phyloP scores from a whole-genome alignment of 1,140 invertebrate genomes.

The Tetraneura akinire region DNA sequence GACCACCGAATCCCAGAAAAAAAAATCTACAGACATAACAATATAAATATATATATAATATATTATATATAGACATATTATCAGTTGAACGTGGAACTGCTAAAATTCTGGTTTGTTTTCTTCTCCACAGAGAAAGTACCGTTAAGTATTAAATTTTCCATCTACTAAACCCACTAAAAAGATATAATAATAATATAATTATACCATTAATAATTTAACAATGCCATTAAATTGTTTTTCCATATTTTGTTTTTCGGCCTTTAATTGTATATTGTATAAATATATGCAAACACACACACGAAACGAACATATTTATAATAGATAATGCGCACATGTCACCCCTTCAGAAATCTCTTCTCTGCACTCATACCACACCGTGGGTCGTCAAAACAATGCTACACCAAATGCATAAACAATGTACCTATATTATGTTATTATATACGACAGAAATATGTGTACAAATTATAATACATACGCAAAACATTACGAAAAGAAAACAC shows the following conservation, averaged over 20 bases:
- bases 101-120: constrained; percentile 48
- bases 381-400: too few relatives aligned
- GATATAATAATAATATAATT: not conserved
- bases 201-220: not conserved
- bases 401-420: too few relatives aligned
- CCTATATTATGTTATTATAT: too few relatives aligned
- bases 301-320: too few relatives aligned
- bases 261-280: too few relatives aligned
- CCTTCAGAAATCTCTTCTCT: too few relatives aligned
- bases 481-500: not conserved
- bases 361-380: too few relatives aligned
- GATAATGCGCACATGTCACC: too few relatives aligned
- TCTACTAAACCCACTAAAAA: not conserved
- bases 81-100: not conserved
- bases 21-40: not conserved
- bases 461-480: not conserved
- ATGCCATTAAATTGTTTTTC: not conserved
- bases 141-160: constrained; percentile 29
- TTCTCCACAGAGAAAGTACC: constrained; percentile 44
- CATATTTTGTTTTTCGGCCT: not conserved
- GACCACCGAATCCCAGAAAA: not conserved
- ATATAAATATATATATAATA: too few relatives aligned
- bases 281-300: too few relatives aligned
- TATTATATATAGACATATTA: not conserved
- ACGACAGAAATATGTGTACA: not conserved